Base-by-base conservation (phyloP, 2,113 vertebrate genomes). In the Leucopsar rothschildi region DNA sequence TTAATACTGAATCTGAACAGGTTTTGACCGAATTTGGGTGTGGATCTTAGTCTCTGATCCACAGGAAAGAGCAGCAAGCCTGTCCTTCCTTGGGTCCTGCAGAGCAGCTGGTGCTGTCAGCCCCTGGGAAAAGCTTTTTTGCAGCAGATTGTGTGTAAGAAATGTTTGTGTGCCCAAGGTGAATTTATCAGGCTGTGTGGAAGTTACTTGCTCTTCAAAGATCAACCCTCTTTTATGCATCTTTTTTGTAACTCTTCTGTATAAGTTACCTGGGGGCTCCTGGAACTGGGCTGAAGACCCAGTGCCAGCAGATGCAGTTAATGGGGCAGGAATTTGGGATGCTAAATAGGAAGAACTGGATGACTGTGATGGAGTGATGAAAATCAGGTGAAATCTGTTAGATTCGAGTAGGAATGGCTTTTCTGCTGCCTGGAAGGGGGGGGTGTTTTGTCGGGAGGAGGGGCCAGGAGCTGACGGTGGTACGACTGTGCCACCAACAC, bases 371-470 rank as follows among this genome's bases (percentile, higher is more conserved):
- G 29, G n/a, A 47, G 11, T 39, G 29, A 29, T 37, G 40, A 56
- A 86, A 80, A 72, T 22, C 25, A 84, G 50, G 45, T 57, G 63
- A 42, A 47, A n/a, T 47, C 0, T 1, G 14, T 20, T 28, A 49
- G 49, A 23, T 28, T 23, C 14, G 3, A 5, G 35, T 29, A 31
- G 21, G 57, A 71, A 19, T 14, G 55, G 53, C 13, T 61, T 52
- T 56, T 22, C 42, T 55, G 60, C 21, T 63, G 24, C 45, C 72
- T 50, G 73, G 2, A 33, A 31, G 45, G 12, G 6, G 6, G 14
- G 0, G 0, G n/a, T 12, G 1, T 25, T 64, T 14, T 15, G 28
- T 35, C 0, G 1, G 57, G 33, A 7, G 14, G 28, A n/a, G 59
- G 45, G 22, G 20, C 59, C 27, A 6, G 15, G 53, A 28, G 15